Conservation (phyloP, 2,113 vertebrate species). For the Nothocercus julius region DNA sequence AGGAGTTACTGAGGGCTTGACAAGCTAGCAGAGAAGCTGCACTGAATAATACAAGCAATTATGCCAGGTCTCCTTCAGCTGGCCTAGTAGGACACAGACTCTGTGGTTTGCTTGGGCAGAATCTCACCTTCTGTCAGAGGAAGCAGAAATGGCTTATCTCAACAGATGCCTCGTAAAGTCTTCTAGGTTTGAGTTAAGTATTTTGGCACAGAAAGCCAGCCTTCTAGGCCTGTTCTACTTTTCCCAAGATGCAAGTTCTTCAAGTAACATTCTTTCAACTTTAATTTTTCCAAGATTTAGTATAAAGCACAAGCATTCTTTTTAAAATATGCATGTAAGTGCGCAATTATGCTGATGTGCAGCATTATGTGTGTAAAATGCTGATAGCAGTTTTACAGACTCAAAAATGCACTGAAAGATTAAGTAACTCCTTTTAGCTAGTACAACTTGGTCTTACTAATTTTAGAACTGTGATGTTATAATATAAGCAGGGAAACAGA, state of each 20-base stretch:
- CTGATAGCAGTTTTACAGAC: background rate
- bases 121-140: background rate
- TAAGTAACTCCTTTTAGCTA: background rate
- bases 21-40: background rate
- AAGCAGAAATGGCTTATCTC: background rate
- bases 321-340: background rate
- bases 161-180: background rate
- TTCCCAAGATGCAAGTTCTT: background rate
- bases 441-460: background rate
- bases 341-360: no score
- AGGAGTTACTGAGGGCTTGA: background rate
- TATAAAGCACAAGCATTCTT: background rate
- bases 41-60: background rate
- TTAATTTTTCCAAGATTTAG: background rate
- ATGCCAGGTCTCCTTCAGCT: background rate
- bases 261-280: background rate
- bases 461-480: background rate
- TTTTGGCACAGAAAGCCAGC: background rate
- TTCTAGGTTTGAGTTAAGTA: background rate
- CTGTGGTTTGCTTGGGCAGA: background rate
- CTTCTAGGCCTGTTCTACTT: background rate
- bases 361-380: background rate
- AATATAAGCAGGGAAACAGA: background rate
- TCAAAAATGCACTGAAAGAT: background rate
- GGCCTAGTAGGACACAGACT: background rate